Base-by-base conservation (phyloP, 1,140 invertebrate genomes). In the Nephotettix cincticeps region DNA sequence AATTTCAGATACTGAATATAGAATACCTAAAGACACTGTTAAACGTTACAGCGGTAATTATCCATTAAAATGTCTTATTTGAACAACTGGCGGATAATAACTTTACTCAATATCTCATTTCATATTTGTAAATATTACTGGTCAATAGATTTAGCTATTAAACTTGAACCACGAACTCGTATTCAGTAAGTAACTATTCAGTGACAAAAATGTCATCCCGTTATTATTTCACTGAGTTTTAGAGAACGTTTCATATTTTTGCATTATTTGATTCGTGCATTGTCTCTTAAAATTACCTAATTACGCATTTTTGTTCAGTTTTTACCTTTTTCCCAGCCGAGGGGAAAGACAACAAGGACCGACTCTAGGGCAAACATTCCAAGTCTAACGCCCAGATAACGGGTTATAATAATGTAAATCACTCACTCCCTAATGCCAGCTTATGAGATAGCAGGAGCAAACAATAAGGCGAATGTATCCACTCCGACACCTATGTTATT, bases 391-490 rank as follows among this genome's bases (percentile, higher is more conserved):
- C 21, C 28, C 14, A 25, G 56, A 21, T 51, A 19, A 51, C 14
- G 14, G 14, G 14, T 51, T 19, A 17, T 51, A 51, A 17, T 51
- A 21, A n/a, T 9, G 56, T 61, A 61, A 61, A 61, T 61, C 56
- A 61, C 56, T 61, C 47, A 51, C 14, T 51, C 14, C 1, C 1
- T 23, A 27, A 13, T 61, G 13, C 56, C 9, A 23, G 56, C 56
- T 61, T 61, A 61, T 4, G 13, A 61, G 56, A 61, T 61, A 61
- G 56, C 25, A 61, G 56, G n/a, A 61, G 21, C n/a, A 25, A 61
- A 61, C 56, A 61, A 61, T 61, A 61, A 2, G 56, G 21, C 14
- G 47, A 51, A 51, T 51, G 19, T n/a, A 51, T 51, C 21, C 36
- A 40, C 36, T 6, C 36, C 17, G 36, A 40, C 36, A 40, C 6